A percentile compares a stretch with the other conserved stretches of the same genome.
Conservation (phyloP, 1,140 invertebrate genomes). For the Agrypnia vestita region DNA sequence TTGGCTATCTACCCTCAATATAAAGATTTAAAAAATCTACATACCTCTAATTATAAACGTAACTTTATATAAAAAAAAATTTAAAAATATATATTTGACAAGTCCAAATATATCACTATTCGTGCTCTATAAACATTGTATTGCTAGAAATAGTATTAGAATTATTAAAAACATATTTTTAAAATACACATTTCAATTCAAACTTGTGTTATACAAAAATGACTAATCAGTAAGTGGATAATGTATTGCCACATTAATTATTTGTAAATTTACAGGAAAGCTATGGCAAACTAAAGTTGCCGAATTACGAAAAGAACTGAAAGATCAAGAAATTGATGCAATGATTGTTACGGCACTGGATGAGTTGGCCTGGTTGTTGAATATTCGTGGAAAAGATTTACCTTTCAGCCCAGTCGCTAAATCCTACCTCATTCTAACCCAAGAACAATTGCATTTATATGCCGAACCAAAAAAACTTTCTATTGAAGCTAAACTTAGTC, state of each 20-base stretch:
- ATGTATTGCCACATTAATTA: not conserved
- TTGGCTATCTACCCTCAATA: too few species aligned
- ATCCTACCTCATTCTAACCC: conserved; percentile 84
- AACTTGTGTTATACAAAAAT: too few species aligned
- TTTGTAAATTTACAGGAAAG: conserved; percentile 51
- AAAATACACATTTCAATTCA: too few species aligned
- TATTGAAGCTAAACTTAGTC: conserved; percentile 70
- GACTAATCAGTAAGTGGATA: too few species aligned
- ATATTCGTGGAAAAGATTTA: conserved; percentile 94
- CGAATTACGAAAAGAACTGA: conserved; percentile 79
- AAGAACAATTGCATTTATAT: conserved; percentile 77
- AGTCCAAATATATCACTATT: too few species aligned
- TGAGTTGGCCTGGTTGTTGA: conserved; percentile 95
- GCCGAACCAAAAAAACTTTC: conserved; percentile 76
- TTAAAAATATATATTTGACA: too few species aligned
- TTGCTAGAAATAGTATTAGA: too few species aligned
- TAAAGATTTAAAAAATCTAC: too few species aligned
- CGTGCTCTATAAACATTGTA: too few species aligned
- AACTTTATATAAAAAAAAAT: too few species aligned
- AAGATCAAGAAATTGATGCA: conserved; percentile 79
- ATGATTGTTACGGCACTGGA: conserved; percentile 92
- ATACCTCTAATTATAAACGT: too few species aligned
- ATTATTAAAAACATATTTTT: too few species aligned
- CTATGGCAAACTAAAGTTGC: conserved; percentile 83
- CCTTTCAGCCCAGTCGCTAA: conserved; percentile 89